Base-by-base conservation (phyloP, 2,113 vertebrate genomes). In the Crocuta crocuta region DNA sequence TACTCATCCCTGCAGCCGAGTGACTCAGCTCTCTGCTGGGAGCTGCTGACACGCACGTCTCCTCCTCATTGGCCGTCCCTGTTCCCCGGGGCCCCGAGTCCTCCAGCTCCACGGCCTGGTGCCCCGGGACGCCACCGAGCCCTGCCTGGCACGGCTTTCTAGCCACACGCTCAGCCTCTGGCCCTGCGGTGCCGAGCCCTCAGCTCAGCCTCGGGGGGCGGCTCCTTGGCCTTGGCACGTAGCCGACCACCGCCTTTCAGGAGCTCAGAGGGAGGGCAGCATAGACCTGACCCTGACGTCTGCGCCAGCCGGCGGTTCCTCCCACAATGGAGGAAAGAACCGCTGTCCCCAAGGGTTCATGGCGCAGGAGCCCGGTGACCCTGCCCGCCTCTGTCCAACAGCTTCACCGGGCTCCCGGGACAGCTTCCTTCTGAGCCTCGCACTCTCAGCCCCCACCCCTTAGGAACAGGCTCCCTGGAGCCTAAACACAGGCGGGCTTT, bases 141-240 rank as follows among this genome's bases (percentile, higher is more conserved):
- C 45, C n/a, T 4, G 12, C 28, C 16, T 53, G 23, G 50, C n/a
- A 2, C 21, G 7, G 10, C 31, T 2, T 31, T 21, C 63, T 45
- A 4, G 4, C 3, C 1, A 5, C 58, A 13, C 8, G 24, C 19
- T 4, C 43, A 28, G 45, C 43, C 16, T 2, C 33, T 11, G 6
- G 26, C 31, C 43, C 61, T 9, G 33, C 31, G 3, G 0, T 0
- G 23, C 21, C 23, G 50, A 55, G 48, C 86, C 21, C 26, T 23
- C 48, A 12, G 5, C n/a, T 55, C 43, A 35, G 26, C 9, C 21
- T 0, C 3, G 39, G 39, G 39, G 39, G 5, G 4, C 0, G 6
- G 45, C 9, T 50, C 11, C 50, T 55, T 3, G 11, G 16, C 43
- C 12, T 45, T 70, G 58, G n/a, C 26, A n/a, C 2, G 1, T 8